These are phyloP conservation scores for Drosophila paulistorum DNA, from an alignment of 1,140 invertebrate species.

Conservation along the genomic window DNA sequence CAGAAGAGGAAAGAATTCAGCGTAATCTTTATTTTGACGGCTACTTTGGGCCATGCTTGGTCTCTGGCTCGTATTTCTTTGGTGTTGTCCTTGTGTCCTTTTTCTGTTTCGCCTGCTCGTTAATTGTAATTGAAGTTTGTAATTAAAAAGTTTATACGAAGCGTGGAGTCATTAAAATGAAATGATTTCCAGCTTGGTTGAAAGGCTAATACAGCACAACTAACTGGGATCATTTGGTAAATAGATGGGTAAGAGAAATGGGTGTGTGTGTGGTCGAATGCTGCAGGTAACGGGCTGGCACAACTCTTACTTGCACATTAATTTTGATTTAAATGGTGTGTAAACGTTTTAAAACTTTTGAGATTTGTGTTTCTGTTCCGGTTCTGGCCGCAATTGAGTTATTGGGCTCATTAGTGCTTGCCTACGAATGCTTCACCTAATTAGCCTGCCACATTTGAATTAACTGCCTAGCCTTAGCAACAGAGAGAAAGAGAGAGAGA, in stretches of 20 bases:
- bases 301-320: slow-evolving; percentile 45
- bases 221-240: background rate
- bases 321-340: slow-evolving; percentile 78
- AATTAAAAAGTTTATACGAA: slow-evolving; percentile 77
- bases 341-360: slow-evolving; percentile 66
- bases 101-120: slow-evolving; percentile 55
- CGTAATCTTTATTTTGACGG: slow-evolving; percentile 21
- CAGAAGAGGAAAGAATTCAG: slow-evolving; percentile 10
- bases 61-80: slow-evolving; percentile 15
- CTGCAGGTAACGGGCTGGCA: slow-evolving; percentile 31
- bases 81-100: slow-evolving; percentile 13
- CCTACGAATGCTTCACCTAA: slow-evolving; percentile 25
- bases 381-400: slow-evolving; percentile 66
- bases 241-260: slow-evolving; percentile 1
- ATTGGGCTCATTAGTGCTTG: slow-evolving; percentile 62
- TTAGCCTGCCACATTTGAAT: slow-evolving; percentile 17
- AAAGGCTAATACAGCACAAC: slow-evolving; percentile 39
- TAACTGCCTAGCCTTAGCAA: background rate
- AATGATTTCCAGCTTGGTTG: slow-evolving; percentile 56
- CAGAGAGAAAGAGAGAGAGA: background rate
- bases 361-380: slow-evolving; percentile 47
- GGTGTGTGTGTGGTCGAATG: background rate
- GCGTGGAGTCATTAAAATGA: slow-evolving; percentile 71
- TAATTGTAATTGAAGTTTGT: slow-evolving; percentile 81
- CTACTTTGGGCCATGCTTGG: slow-evolving; percentile 17